Evolutionary conservation across 2,888 invertebrate genomes (phyloP).

Genomic region (Alloscopus bannaensis): DNA sequence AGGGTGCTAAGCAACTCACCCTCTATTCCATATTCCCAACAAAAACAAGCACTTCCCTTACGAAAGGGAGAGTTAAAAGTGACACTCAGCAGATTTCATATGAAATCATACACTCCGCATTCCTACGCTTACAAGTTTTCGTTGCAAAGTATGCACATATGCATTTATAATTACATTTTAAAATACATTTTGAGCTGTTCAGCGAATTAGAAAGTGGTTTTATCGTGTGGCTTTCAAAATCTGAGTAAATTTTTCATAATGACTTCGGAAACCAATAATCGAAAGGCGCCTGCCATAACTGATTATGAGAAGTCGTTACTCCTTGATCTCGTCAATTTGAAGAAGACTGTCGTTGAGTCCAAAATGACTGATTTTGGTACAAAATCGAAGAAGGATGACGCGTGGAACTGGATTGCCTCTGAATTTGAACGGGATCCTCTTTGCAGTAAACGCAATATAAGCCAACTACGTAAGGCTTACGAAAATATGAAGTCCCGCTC

Average conservation of each 20-base stretch:
- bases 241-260: neutral
- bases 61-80: neutral
- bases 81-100: too few relatives aligned
- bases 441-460: neutral
- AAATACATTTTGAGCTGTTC: neutral
- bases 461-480: neutral
- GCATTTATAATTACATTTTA: neutral
- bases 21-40: neutral
- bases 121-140: neutral
- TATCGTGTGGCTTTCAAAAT: neutral
- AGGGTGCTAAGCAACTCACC: neutral
- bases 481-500: slow-evolving; percentile 23
- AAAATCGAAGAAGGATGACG: slow-evolving; percentile 12
- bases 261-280: neutral
- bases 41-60: neutral
- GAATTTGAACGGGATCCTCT: neutral
- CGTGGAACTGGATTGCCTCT: neutral
- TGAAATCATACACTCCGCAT: neutral
- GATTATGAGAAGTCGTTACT: slow-evolving; percentile 8
- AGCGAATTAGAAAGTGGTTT: neutral
- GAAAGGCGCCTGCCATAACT: neutral
- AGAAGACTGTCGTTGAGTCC: slow-evolving; percentile 7
- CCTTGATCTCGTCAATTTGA: neutral
- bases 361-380: neutral
- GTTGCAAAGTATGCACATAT: neutral